Evolutionary conservation across 2,888 invertebrate genomes (phyloP).

Genomic region (Sepiola atlantica): DNA sequence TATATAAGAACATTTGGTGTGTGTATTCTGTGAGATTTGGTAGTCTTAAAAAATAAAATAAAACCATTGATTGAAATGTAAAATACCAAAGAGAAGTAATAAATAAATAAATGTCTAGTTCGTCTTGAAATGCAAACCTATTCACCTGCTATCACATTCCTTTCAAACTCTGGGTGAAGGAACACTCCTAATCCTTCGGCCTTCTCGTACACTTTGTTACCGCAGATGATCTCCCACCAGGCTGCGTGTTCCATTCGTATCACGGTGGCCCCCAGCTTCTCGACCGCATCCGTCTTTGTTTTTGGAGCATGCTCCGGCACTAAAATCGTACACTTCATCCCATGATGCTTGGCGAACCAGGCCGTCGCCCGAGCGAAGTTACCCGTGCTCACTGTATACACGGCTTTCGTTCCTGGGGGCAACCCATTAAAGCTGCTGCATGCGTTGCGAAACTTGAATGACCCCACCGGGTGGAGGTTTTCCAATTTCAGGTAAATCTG

Average conservation of each 20-base stretch:
- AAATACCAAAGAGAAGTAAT: no score
- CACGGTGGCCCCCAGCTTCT: constrained; percentile 59
- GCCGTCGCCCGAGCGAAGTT: constrained; percentile 72
- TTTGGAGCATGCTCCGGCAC: constrained; percentile 66
- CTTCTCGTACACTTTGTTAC: constrained; percentile 59
- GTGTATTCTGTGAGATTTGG: no score
- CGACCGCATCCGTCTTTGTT: constrained; percentile 61
- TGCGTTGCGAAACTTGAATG: constrained; percentile 71
- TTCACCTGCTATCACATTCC: constrained; percentile 69
- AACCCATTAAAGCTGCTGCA: constrained; percentile 64
- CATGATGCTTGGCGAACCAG: constrained; percentile 59
- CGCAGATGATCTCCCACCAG: constrained; percentile 68
- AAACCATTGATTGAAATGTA: no score
- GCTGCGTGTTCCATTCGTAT: constrained; percentile 63
- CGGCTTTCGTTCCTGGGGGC: constrained; percentile 57
- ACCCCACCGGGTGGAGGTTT: constrained; percentile 70
- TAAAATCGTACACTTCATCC: constrained; percentile 63
- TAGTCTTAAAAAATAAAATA: no score
- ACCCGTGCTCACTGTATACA: constrained; percentile 71
- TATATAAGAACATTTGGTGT: no score
- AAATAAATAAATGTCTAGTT: no score
- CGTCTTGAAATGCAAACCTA: no score
- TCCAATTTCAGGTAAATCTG: constrained; percentile 71
- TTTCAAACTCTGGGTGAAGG: constrained; percentile 69
- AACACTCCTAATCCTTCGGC: constrained; percentile 58